Percentiles rank a stretch among this genome's conserved stretches.
phyloP scores from a whole-genome alignment of 2,113 vertebrate genomes.

The Alectura lathami region DNA sequence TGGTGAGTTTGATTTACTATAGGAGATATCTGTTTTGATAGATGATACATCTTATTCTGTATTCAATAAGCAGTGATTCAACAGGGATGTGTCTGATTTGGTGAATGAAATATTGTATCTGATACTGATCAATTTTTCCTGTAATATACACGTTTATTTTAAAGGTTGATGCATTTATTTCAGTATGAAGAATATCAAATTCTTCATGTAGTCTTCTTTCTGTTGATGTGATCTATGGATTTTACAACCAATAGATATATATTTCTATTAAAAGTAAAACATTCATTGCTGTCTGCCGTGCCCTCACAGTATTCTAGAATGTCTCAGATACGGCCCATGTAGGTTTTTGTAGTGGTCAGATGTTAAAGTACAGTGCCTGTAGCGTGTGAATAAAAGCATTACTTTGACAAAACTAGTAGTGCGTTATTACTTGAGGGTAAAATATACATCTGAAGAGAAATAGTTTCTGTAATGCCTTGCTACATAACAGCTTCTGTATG shows the following conservation, averaged over 20 bases:
- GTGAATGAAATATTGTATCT: slow-evolving; percentile 76
- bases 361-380: background rate
- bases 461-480: background rate
- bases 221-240: slow-evolving; percentile 72
- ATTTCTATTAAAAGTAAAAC: slow-evolving; percentile 71
- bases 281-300: slow-evolving; percentile 37
- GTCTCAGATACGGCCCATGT: background rate
- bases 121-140: slow-evolving; percentile 79
- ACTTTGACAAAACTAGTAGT: background rate
- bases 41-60: slow-evolving; percentile 73
- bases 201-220: slow-evolving; percentile 57
- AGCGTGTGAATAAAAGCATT: background rate
- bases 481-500: background rate
- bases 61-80: slow-evolving; percentile 78
- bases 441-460: background rate
- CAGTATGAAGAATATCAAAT: slow-evolving; percentile 70
- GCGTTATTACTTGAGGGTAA: background rate
- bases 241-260: slow-evolving; percentile 49
- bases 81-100: slow-evolving; percentile 74
- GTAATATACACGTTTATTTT: slow-evolving; percentile 77
- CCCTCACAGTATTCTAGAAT: background rate
- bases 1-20: slow-evolving; percentile 74
- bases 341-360: background rate
- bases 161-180: slow-evolving; percentile 77
- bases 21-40: slow-evolving; percentile 73